Base-by-base conservation (phyloP, 2,797 vertebrate genomes). In the Eremophila alpestris region DNA sequence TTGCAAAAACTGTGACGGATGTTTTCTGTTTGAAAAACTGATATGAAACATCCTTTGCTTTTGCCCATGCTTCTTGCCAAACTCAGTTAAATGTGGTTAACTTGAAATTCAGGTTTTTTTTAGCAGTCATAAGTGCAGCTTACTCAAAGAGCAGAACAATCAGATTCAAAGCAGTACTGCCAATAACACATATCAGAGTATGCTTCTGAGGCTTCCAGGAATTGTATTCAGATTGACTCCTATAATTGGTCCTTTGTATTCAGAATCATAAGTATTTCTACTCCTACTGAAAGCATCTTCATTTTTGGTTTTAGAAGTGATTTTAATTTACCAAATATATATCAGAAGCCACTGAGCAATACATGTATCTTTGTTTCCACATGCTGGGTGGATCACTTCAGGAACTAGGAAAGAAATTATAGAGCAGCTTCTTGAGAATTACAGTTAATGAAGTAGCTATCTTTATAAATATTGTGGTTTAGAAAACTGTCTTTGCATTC, bases 121-220 rank as follows among this genome's bases (percentile, higher is more conserved):
- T 59, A 82, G 54, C 58, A 89, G n/a, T 77, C 9, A 1, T 83
- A 59, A 68, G 30, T 83, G 59, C 51, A 65, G 58, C 69, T 94
- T 91, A 43, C 46, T 81, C 54, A 65, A 83, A 86, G 70, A 95
- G 59, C 56, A 91, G 89, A 87, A 60, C 45, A 71, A 78, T 77
- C 54, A 60, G 49, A 89, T 80, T 82, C 82, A 81, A 91, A 92
- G 49, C 80, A 79, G 40, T 59, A n/a, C 59, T 86, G 80, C 83
- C 58, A 90, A 19, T 81, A 89, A 26, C 54, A 80, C 32, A 4
- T 59, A 62, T 60, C 46, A 75, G 63, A 73, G 19, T 67, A 83
- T 82, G 45, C 51, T 92, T 94, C 59, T 95, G 77, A 77, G 49
- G 29, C 56, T 82, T 93, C 73, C 45, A 69, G 87, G 90, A 86